Percentiles rank a stretch among this genome's conserved stretches.
phyloP scores from a whole-genome alignment of 1,140 invertebrate genomes.

The Whitmania pigra region DNA sequence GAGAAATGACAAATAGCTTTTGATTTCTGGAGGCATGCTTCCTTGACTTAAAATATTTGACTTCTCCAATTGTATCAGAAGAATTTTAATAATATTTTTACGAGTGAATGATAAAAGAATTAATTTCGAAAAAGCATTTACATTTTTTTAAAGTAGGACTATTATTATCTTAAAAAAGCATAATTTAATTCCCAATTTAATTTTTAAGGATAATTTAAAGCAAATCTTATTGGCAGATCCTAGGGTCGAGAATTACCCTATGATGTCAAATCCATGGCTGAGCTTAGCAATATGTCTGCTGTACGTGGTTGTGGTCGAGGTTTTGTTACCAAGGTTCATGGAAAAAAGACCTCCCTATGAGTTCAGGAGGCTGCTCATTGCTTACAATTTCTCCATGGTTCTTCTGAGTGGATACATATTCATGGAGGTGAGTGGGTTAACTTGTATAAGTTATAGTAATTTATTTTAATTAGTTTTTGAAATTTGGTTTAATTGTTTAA shows the following conservation, averaged over 20 bases:
- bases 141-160: too few relatives aligned
- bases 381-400: slow-evolving; percentile 44
- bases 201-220: background rate
- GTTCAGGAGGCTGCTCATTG: slow-evolving; percentile 37
- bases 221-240: slow-evolving; percentile 36
- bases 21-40: too few relatives aligned
- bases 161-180: too few relatives aligned
- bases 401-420: slow-evolving; percentile 40
- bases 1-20: too few relatives aligned
- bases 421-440: slow-evolving; percentile 33
- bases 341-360: slow-evolving; percentile 40
- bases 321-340: slow-evolving; percentile 42
- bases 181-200: too few relatives aligned
- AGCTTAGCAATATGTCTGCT: slow-evolving; percentile 41
- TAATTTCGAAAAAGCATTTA: too few relatives aligned
- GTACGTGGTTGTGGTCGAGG: slow-evolving; percentile 42
- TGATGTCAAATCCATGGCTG: slow-evolving; percentile 44
- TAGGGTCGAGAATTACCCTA: slow-evolving; percentile 44
- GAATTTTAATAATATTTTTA: too few relatives aligned
- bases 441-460: too few relatives aligned
- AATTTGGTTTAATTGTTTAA: background rate
- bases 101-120: too few relatives aligned
- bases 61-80: too few relatives aligned
- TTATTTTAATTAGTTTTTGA: background rate
- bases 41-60: too few relatives aligned